Evolutionary conservation across 2,113 vertebrate species (phyloP).

Genomic region (Saiga tatarica): DNA sequence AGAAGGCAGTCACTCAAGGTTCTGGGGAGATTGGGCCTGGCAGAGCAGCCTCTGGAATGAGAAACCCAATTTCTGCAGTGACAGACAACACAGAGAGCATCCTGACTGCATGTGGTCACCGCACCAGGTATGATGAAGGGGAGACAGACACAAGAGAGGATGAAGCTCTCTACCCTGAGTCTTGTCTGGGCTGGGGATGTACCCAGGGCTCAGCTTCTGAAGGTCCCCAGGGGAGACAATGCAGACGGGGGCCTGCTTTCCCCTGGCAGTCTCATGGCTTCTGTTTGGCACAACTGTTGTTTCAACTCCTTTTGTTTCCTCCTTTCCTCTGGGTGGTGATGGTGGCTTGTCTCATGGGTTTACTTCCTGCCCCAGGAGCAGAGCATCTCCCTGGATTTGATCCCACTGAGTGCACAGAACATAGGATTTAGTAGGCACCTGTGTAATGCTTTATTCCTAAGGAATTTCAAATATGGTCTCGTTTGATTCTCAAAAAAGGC

Average conservation of each 20-base stretch:
- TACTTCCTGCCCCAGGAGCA: background rate
- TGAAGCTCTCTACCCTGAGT: too few species aligned
- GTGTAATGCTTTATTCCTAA: background rate
- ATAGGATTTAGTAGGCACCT: background rate
- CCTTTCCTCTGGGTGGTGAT: background rate
- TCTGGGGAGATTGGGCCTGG: accelerated
- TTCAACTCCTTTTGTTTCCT: background rate
- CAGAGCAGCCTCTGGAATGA: background rate
- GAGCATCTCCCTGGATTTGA: background rate
- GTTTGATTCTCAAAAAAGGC: background rate
- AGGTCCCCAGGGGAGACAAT: background rate
- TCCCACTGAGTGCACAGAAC: background rate
- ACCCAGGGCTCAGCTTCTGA: background rate
- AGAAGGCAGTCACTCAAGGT: background rate
- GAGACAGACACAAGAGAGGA: background rate
- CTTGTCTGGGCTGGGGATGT: background rate
- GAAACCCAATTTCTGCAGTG: background rate
- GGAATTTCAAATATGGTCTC: background rate
- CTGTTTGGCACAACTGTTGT: background rate
- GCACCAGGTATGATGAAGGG: accelerated
- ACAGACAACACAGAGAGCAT: background rate
- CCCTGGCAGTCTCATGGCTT: background rate
- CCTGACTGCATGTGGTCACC: background rate
- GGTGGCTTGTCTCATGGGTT: background rate
- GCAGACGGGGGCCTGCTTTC: background rate